Conservation (phyloP, 2,888 invertebrate genomes). For the Drosophila monieri region DNA sequence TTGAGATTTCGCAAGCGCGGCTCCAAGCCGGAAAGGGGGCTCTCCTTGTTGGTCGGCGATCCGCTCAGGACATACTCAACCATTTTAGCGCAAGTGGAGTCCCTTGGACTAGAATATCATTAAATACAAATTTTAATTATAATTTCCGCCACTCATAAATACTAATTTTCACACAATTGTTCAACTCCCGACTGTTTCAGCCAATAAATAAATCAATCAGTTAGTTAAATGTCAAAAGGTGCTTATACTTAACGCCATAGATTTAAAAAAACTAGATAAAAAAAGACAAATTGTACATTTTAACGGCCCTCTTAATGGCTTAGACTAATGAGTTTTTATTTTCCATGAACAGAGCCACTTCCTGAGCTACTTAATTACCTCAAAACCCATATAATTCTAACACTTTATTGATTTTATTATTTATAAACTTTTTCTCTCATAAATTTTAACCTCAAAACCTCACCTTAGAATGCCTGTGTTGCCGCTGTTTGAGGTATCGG, state of each 20-base stretch:
- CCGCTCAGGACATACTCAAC: slow-evolving; percentile 98
- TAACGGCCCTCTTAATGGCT: slow-evolving; percentile 3
- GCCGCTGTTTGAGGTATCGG: slow-evolving; percentile 85
- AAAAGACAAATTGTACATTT: slow-evolving; percentile 1
- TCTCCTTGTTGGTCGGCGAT: slow-evolving; percentile 92
- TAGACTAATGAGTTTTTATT: slow-evolving; percentile 2
- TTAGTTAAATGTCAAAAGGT: background rate
- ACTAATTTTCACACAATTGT: background rate
- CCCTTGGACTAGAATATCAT: slow-evolving; percentile 89
- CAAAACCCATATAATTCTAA: background rate
- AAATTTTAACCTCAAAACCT: slow-evolving; percentile 13
- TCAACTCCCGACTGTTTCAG: background rate
- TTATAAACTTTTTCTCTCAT: background rate
- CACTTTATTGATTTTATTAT: background rate
- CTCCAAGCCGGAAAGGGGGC: slow-evolving; percentile 86
- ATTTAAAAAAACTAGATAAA: background rate
- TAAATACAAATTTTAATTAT: background rate
- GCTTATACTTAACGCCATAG: background rate
- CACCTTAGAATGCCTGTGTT: slow-evolving; percentile 84
- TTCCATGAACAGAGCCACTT: background rate
- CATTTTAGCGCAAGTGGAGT: slow-evolving; percentile 97
- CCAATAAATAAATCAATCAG: background rate
- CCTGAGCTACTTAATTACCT: slow-evolving; percentile 1
- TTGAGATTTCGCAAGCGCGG: slow-evolving; percentile 88
- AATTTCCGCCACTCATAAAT: background rate